Conservation (phyloP, 2,888 invertebrate genomes). For the Dugesia japonica region DNA sequence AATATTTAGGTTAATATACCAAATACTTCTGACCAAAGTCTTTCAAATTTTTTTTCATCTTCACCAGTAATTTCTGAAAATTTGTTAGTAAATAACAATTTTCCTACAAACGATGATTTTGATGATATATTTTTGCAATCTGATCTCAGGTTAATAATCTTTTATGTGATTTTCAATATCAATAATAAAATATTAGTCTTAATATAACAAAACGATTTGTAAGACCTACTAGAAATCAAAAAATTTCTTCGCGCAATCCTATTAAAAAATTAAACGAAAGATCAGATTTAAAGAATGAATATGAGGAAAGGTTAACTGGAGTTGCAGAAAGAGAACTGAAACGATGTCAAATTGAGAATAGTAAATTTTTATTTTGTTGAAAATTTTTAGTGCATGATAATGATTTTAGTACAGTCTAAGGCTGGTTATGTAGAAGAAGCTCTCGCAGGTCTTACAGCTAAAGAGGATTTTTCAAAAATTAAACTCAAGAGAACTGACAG, state of each 20-base stretch:
- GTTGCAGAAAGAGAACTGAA: neutral
- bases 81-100: neutral
- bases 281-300: neutral
- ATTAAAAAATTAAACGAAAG: neutral
- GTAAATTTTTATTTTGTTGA: no score
- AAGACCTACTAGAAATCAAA: neutral
- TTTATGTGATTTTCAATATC: neutral
- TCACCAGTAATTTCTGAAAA: neutral
- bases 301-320: neutral
- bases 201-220: neutral
- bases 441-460: neutral
- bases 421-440: neutral
- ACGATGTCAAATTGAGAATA: neutral
- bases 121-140: neutral
- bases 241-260: neutral
- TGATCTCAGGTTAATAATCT: neutral
- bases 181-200: neutral
- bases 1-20: neutral
- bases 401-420: neutral
- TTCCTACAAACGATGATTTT: neutral
- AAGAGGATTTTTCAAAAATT: neutral
- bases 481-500: neutral
- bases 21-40: neutral
- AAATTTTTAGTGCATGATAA: no score
- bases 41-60: neutral